Evolutionary conservation across 2,888 invertebrate genomes (phyloP), one percentile per base, ranked within the genome.

Genomic region (Formica aserva): DNA sequence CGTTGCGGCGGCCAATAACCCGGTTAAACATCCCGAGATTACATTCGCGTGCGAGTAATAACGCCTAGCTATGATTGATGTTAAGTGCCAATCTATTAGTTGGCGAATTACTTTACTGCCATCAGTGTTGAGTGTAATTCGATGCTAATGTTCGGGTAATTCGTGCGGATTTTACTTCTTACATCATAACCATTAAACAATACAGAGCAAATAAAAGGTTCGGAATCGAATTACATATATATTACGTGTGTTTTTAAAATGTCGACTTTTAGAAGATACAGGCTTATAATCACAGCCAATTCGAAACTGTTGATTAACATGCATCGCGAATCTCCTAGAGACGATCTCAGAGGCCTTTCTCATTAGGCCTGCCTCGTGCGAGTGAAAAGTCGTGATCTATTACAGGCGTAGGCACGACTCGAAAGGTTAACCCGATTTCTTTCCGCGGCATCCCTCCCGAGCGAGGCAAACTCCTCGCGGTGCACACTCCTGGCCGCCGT

Each of bases 1-100:
- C 84, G 84, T 67, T 69, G 76, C 66, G 55, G 66, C 84, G 83
- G 81, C 45, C 78, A 83, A 72, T 66, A 82, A 76, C 48, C 71
- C 52, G 76, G 62, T 55, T 52, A 45, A 69, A 69, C 57, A 55
- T 45, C 32, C 13, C 57, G n/a, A 52, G 52, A 81, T 69, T 60
- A 81, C 32, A 48, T 55, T 52, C 76, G 71, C 71, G 78, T 78
- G 78, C 57, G 71, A 78, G 57, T 71, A 78, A 71, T 78, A 78
- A 45, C 60, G 77, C 13, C 45, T 2, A 18, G 8, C 45, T 77
- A 77, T 13, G 38, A 77, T 45, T 38, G 77, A 22, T 57, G 71
- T 69, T 78, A 71, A 71, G 78, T 45, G 18, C 18, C 71, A 71
- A 71, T 71, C 71, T 71, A 71, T 78, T 71, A 78, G 71, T 78